Evolutionary conservation across 2,113 vertebrate species (phyloP).

Genomic region (Pungitius pungitius): DNA sequence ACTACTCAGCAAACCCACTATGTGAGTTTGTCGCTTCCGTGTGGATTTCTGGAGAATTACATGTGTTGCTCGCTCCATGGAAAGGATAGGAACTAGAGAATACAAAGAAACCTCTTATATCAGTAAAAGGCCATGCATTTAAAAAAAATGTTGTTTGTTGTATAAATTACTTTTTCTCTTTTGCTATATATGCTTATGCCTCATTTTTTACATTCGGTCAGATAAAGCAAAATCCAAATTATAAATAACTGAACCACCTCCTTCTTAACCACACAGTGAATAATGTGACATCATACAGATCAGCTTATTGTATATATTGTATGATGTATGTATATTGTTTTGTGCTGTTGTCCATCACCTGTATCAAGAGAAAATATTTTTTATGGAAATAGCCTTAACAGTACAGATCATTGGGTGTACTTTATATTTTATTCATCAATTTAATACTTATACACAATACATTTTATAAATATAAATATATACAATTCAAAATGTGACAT

Average conservation of each 20-base stretch:
- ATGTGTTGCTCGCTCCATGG: neutral
- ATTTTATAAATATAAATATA: neutral
- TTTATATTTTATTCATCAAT: neutral
- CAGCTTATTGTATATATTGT: neutral
- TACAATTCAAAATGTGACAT: neutral
- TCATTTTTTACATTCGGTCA: neutral
- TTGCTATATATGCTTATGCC: neutral
- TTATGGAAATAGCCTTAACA: neutral
- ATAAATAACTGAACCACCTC: neutral
- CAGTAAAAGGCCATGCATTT: neutral
- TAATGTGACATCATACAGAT: neutral
- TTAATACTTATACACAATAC: neutral
- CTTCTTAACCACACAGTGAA: neutral
- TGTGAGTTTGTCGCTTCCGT: constrained; percentile 35
- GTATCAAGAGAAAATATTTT: neutral
- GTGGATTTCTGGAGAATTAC: neutral
- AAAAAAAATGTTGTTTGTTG: neutral
- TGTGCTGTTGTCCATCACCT: neutral
- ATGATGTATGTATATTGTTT: neutral
- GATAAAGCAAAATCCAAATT: neutral
- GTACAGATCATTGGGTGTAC: neutral
- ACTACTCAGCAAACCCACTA: neutral
- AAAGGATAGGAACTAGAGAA: neutral
- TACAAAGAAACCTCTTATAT: neutral
- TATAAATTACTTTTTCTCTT: neutral